Evolutionary conservation across 2,797 vertebrate species (phyloP), one percentile per base, ranked within the genome.

Genomic region (Mormyrops boulengeri): DNA sequence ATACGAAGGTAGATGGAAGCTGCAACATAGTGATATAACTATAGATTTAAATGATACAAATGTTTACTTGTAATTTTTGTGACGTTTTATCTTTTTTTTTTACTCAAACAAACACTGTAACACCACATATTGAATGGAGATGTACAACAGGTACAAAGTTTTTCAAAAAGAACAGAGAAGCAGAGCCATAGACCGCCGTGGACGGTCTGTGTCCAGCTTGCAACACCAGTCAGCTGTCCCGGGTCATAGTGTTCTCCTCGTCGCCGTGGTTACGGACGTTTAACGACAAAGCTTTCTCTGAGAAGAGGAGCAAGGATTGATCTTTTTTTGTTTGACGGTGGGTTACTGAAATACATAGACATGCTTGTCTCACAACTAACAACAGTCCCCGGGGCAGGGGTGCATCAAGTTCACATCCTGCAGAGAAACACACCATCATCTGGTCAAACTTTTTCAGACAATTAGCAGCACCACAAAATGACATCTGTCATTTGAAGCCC

Each of bases 31-130:
- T 57, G 49, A 87, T 60, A 19, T 87, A 57, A 57, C 52, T 41
- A 57, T 17, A 22, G 41, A 66, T 60, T 47, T 19, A 60, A 88
- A 88, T 69, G 38, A 66, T 47, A 89, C 80, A 66, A 85, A 85
- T 62, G 9, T 47, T 85, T 34, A 62, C 47, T 49, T 38, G 34
- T 57, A 19, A 66, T 88, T 88, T 89, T 55, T 84, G 41, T 41
- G 77, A 60, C 60, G 41, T 89, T 85, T 57, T 62, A 44, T 89
- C 60, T 62, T 62, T 85, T 85, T 30, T 86, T 87, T 89, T 66
- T 86, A 89, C 84, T 80, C 22, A 88, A 77, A 89, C 41, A 88
- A 77, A 89, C 82, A 89, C 53, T 44, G 82, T 85, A 47, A 55
- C 57, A 89, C 41, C 44, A 89, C 77, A 84, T 84, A 85, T 85